Conservation (phyloP, 1,140 invertebrate species). For the Hermetia illucens region DNA sequence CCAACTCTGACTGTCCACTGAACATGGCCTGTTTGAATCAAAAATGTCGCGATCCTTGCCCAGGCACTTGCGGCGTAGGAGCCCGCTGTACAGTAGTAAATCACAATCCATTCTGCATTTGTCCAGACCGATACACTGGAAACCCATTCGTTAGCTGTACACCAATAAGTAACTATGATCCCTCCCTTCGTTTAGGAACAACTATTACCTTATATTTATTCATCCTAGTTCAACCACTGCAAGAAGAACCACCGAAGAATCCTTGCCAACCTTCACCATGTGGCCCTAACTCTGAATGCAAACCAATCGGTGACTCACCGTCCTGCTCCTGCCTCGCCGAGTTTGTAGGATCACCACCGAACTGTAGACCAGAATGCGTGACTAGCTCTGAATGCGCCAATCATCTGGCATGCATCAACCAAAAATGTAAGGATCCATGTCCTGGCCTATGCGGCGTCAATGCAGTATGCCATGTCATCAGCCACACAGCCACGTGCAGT, state of each 20-base stretch:
- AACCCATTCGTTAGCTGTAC: constrained; percentile 68
- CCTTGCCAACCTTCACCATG: constrained; percentile 61
- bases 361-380: constrained; percentile 66
- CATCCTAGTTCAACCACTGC: constrained; percentile 50
- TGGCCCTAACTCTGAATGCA: constrained; percentile 53
- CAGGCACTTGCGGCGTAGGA: constrained; percentile 55
- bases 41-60: constrained; percentile 55
- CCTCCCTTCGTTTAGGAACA: constrained; percentile 32
- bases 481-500: constrained; percentile 28
- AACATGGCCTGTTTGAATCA: constrained; percentile 62
- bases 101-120: constrained; percentile 67
- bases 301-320: constrained; percentile 39
- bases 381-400: constrained; percentile 65
- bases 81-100: constrained; percentile 67
- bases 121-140: constrained; percentile 59
- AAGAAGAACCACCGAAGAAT: constrained; percentile 32
- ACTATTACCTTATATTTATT: constrained; percentile 20
- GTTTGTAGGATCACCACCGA: constrained; percentile 60
- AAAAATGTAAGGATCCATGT: constrained; percentile 68
- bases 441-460: constrained; percentile 42
- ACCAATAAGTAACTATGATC: constrained; percentile 25
- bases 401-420: constrained; percentile 21
- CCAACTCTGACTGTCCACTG: constrained; percentile 66
- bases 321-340: constrained; percentile 54
- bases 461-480: constrained; percentile 20